Evolutionary conservation across 2,797 vertebrate genomes (phyloP).

Genomic region (Darevskia mixta): DNA sequence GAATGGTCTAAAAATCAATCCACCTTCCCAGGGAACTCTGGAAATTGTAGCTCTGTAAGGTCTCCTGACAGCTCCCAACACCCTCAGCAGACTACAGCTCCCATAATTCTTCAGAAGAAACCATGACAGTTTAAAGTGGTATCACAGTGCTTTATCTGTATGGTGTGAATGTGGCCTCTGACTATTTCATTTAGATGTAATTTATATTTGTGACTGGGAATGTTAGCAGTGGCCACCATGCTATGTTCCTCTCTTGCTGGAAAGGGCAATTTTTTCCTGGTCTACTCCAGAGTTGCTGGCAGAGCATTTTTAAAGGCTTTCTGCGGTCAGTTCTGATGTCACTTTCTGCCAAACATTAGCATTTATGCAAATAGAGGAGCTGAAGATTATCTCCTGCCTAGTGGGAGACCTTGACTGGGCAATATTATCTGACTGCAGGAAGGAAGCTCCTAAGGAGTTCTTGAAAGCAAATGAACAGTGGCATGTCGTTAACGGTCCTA

Average conservation of each 20-base stretch:
- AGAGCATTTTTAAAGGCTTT: not conserved
- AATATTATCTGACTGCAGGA: not conserved
- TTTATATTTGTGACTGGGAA: conserved; percentile 29
- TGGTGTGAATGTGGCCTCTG: too few relatives aligned
- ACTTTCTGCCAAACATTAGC: not conserved
- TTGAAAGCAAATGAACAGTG: not conserved
- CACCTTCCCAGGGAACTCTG: too few relatives aligned
- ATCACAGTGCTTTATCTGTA: too few relatives aligned
- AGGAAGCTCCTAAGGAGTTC: not conserved
- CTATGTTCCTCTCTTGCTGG: not conserved
- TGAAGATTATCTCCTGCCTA: not conserved
- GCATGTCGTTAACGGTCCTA: not conserved
- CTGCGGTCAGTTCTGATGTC: not conserved
- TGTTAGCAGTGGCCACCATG: not conserved
- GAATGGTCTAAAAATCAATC: too few relatives aligned
- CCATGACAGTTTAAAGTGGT: too few relatives aligned
- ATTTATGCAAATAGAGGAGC: not conserved
- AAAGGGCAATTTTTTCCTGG: not conserved
- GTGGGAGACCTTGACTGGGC: not conserved
- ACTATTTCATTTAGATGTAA: conserved; percentile 7
- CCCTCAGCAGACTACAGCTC: too few relatives aligned
- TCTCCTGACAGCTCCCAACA: too few relatives aligned
- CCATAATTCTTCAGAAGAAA: too few relatives aligned
- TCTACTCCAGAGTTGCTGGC: not conserved
- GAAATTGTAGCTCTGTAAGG: too few relatives aligned